phyloP scores from a whole-genome alignment of 2,113 vertebrate genomes.

The Thermophis baileyi region DNA sequence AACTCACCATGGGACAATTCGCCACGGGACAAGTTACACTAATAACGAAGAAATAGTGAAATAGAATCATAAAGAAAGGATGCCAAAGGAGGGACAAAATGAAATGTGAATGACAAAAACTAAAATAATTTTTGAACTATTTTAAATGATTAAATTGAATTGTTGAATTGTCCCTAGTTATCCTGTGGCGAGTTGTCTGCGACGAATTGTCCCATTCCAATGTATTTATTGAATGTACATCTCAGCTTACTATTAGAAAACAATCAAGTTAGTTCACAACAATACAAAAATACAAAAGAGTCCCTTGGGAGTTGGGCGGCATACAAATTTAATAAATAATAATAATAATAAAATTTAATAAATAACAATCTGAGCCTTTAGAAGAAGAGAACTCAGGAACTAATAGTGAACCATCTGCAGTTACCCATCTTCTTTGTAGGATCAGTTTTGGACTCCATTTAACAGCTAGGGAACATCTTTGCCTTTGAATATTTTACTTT shows the following conservation, averaged over 20 bases:
- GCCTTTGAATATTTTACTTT: constrained; percentile 2
- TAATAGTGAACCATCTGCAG: neutral
- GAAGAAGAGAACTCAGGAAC: neutral
- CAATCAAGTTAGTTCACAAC: neutral
- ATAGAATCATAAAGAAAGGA: neutral
- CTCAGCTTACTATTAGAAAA: neutral
- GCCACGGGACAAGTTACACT: neutral
- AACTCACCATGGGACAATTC: neutral
- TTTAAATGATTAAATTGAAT: neutral
- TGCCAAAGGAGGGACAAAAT: neutral
- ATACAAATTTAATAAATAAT: no score
- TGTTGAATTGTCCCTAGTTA: neutral
- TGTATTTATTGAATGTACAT: neutral
- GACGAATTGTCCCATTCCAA: neutral
- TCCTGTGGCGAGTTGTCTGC: neutral
- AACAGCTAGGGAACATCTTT: neutral
- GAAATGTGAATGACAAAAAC: neutral
- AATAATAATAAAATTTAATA: no score
- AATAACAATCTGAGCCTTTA: neutral
- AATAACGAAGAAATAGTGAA: neutral
- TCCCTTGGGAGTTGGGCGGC: no score
- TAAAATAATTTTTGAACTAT: neutral
- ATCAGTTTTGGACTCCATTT: neutral
- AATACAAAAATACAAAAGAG: no score
- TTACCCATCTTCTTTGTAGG: neutral